These are phyloP conservation scores for Pristionchus mayeri DNA, from an alignment of 2,888 invertebrate species.

Conservation along the genomic window DNA sequence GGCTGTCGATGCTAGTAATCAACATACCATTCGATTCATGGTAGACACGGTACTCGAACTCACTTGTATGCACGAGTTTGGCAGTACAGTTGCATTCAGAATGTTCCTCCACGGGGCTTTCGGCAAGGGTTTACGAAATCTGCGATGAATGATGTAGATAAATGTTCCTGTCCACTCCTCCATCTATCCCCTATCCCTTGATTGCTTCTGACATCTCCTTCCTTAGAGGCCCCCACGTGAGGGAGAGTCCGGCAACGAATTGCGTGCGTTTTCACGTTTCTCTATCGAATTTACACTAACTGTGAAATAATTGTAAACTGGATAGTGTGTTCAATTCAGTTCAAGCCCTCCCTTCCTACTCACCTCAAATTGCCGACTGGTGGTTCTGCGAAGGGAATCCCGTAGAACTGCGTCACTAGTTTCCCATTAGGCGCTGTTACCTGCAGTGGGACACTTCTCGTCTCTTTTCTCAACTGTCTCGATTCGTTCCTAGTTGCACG, in stretches of 20 bases:
- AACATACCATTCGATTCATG: too few relatives aligned
- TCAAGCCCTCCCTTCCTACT: neutral
- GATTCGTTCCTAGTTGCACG: too few relatives aligned
- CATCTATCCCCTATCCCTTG: neutral
- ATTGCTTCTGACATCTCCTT: neutral
- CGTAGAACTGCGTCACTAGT: slow-evolving; percentile 75
- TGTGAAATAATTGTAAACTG: too few relatives aligned
- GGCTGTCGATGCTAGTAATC: too few relatives aligned
- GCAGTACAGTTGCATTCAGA: slow-evolving; percentile 87
- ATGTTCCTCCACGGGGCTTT: slow-evolving; percentile 86
- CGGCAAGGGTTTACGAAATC: slow-evolving; percentile 90
- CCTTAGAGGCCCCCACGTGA: neutral
- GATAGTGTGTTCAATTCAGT: too few relatives aligned
- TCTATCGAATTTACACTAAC: too few relatives aligned
- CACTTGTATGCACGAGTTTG: slow-evolving; percentile 86
- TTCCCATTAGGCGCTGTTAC: slow-evolving; percentile 69
- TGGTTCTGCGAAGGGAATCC: slow-evolving; percentile 88
- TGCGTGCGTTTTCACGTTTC: too few relatives aligned
- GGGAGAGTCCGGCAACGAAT: too few relatives aligned
- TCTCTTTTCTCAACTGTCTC: too few relatives aligned
- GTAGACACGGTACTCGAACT: too few relatives aligned
- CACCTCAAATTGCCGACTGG: slow-evolving; percentile 81
- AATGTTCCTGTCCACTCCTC: neutral
- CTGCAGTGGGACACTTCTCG: neutral
- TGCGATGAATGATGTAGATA: slow-evolving; percentile 78